Base-by-base conservation (phyloP, 2,113 vertebrate species). In the Aspiorhynchus laticeps region DNA sequence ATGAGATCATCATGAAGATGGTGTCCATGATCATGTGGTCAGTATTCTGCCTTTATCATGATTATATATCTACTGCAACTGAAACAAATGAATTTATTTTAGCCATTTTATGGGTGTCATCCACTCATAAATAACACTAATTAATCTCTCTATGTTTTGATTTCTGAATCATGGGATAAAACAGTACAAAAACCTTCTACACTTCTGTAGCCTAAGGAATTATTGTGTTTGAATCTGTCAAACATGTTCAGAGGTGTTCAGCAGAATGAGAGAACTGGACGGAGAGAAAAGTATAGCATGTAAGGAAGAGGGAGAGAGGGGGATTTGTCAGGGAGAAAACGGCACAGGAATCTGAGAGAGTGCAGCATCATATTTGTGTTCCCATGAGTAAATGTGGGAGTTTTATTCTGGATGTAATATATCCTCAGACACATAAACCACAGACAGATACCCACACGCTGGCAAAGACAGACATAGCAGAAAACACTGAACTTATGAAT, bases 1-100 rank as follows among this genome's bases (percentile, higher is more conserved):
- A 97, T 33, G 96, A 97, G 92, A 96, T 97, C 67, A 96, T 97
- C 88, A 97, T 97, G 96, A 95, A 93, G 84, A 95, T 97, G 93
- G 96, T 97, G 28, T 94, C 93, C 86, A 91, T 96, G 93, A 96
- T 97, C 90, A 97, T 96, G 95, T 97, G 96, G 96, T 96, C 75
- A 93, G 95, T 94, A 31, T n/a, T 77, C 7, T 87, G 17, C 59
- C 6, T 78, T 75, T 73, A 71, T 87, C 14, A 53, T 48, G 38
- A 75, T 6, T 74, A 14, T 7, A 7, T 71, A 71, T 71, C 7
- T 71, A 10, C 11, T 71, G 33, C 33, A 80, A 33, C 9, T 33
- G 26, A 56, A 78, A 56, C 31, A 36, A 79, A 36, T 80, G 0
- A 78, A 78, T 21, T 56, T 80, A 1, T 46, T 46, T 46, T 7